phyloP scores from a whole-genome alignment of 2,888 invertebrate genomes.

The Acholoe squamosa region DNA sequence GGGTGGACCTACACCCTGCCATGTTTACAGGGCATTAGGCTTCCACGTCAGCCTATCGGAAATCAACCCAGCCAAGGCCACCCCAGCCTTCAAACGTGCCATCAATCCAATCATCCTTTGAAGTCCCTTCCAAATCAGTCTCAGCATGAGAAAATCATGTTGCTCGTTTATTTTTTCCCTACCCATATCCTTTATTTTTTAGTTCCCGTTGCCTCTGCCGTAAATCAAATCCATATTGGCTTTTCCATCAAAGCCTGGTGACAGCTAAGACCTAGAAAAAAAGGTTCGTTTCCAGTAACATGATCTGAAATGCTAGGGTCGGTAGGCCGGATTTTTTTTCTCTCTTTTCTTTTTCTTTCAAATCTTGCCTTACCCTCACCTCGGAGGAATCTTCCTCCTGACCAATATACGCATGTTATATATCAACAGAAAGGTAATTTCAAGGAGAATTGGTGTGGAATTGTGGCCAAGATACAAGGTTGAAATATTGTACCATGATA shows the following conservation, averaged over 20 bases:
- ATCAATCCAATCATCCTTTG: slow-evolving; percentile 56
- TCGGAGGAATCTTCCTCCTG: too few relatives aligned
- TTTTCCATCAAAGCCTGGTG: background rate
- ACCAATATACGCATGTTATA: too few relatives aligned
- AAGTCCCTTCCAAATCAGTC: slow-evolving; percentile 33
- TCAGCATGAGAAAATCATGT: slow-evolving; percentile 52
- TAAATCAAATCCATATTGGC: slow-evolving; percentile 38
- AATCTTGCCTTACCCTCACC: too few relatives aligned
- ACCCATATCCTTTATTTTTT: background rate
- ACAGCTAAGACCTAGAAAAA: too few relatives aligned
- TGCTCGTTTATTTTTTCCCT: background rate
- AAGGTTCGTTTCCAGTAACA: too few relatives aligned
- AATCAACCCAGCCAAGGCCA: background rate
- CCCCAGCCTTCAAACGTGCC: background rate
- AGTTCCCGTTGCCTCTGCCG: background rate
- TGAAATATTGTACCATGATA: too few relatives aligned
- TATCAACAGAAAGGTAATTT: too few relatives aligned
- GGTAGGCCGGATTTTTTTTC: too few relatives aligned
- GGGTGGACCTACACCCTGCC: background rate
- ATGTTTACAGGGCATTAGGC: background rate
- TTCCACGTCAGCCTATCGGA: slow-evolving; percentile 18
- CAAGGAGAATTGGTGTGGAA: too few relatives aligned
- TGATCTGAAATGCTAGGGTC: too few relatives aligned
- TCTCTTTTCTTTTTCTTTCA: too few relatives aligned
- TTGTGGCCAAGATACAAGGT: too few relatives aligned